A percentile compares a stretch with the other conserved stretches of the same genome.
Evolutionary conservation across 2,888 invertebrate species (phyloP).

Genomic region (Geophilus truncorum): DNA sequence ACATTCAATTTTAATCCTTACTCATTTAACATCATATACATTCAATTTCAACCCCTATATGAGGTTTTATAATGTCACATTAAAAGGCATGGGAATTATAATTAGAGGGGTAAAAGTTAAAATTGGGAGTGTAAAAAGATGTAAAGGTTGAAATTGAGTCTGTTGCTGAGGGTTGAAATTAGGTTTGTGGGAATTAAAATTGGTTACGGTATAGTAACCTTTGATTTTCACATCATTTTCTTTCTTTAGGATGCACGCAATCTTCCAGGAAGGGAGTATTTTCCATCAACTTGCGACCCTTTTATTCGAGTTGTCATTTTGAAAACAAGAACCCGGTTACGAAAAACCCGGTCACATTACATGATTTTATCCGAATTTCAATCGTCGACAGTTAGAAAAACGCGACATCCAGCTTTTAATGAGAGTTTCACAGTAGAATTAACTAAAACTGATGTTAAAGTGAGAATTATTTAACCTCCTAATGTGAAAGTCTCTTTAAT

Average conservation of each 20-base stretch:
- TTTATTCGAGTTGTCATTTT: slow-evolving; percentile 1
- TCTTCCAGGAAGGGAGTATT: slow-evolving; percentile 27
- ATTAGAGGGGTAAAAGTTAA: neutral
- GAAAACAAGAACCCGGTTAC: neutral
- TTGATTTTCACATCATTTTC: neutral
- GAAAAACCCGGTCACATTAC: neutral
- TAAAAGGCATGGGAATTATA: too few species aligned
- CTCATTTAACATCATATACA: too few species aligned
- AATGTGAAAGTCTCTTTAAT: too few species aligned
- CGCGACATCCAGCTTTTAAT: neutral
- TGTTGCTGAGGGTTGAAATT: too few species aligned
- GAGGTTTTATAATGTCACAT: too few species aligned
- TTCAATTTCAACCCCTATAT: too few species aligned
- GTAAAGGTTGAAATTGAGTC: too few species aligned
- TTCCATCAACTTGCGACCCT: neutral
- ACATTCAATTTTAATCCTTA: too few species aligned
- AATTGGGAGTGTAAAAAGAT: too few species aligned
- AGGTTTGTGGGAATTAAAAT: too few species aligned
- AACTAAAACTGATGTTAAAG: slow-evolving; percentile 28
- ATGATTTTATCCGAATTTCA: slow-evolving; percentile 22
- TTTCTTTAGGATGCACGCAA: neutral
- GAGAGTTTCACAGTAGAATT: slow-evolving; percentile 20
- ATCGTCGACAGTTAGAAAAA: neutral
- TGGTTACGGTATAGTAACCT: neutral
- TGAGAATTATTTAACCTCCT: neutral